These are phyloP conservation scores for Sphenodon punctatus DNA, from an alignment of 2,797 vertebrate species.

Conservation along the genomic window DNA sequence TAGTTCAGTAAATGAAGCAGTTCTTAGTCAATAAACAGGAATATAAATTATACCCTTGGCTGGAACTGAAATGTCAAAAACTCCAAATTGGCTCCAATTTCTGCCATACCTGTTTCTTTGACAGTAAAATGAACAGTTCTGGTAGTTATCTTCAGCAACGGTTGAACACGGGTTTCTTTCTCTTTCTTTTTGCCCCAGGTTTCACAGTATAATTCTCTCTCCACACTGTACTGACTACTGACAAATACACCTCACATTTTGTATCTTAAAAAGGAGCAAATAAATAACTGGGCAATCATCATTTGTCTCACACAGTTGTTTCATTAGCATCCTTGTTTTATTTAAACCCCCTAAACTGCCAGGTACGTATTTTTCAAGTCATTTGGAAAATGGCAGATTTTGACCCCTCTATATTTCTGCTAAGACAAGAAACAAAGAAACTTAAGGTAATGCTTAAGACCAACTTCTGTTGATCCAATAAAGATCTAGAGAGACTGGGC, in stretches of 20 bases:
- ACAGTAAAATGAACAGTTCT: neutral
- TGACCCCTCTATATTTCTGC: neutral
- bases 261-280: neutral
- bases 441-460: too few relatives aligned
- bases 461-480: too few relatives aligned
- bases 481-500: too few relatives aligned
- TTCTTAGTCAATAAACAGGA: conserved; percentile 34
- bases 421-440: neutral
- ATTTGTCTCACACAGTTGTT: neutral
- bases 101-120: conserved; percentile 10
- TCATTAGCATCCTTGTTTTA: neutral
- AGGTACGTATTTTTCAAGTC: neutral
- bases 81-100: neutral
- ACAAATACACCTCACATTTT: neutral
- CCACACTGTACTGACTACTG: too few relatives aligned
- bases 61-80: conserved; percentile 4
- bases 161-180: neutral
- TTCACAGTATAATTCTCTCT: neutral
- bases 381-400: neutral
- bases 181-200: neutral
- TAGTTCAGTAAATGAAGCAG: neutral
- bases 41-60: conserved; percentile 38
- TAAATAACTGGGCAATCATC: neutral
- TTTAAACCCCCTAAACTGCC: neutral
- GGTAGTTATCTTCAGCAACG: neutral